Percentiles rank a stretch among this genome's conserved stretches.
These are phyloP conservation scores for Campoletis raptor DNA, from an alignment of 2,888 invertebrate genomes.

Conservation along the genomic window DNA sequence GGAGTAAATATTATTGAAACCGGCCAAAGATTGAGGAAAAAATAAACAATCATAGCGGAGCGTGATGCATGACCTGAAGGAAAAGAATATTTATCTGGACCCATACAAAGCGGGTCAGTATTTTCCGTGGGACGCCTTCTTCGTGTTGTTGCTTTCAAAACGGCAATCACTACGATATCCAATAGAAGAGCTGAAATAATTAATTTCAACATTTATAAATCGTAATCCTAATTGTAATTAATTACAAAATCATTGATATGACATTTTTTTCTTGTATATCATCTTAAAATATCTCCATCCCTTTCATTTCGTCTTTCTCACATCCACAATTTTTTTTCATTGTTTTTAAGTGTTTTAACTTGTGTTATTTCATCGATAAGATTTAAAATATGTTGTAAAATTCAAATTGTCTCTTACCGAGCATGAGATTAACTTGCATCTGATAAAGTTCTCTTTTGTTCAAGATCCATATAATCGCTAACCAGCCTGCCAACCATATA, in stretches of 20 bases:
- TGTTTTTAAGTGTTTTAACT: too few species aligned
- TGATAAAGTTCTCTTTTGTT: constrained; percentile 90
- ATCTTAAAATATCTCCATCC: not conserved
- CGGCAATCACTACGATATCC: constrained; percentile 92
- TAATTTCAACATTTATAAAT: not conserved
- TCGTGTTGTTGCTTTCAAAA: constrained; percentile 91
- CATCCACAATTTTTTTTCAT: too few species aligned
- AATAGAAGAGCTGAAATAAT: constrained; percentile 90
- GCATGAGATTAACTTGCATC: constrained; percentile 93
- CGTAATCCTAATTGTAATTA: too few species aligned
- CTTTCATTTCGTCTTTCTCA: not conserved
- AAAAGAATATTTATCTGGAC: constrained; percentile 96
- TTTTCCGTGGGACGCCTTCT: constrained; percentile 91
- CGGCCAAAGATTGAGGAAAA: constrained; percentile 89
- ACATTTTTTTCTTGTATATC: too few species aligned
- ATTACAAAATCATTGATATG: too few species aligned
- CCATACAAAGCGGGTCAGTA: constrained; percentile 89
- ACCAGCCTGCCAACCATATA: constrained; percentile 92
- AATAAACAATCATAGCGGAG: constrained; percentile 90
- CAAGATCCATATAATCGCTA: constrained; percentile 92
- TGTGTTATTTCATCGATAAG: not conserved
- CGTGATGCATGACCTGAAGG: constrained; percentile 98
- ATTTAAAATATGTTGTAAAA: not conserved
- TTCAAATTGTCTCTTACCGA: constrained; percentile 87
- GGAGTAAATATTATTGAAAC: constrained; percentile 87